These are phyloP conservation scores for Megaceryle torquata DNA, from an alignment of 2,113 vertebrate genomes.

Conservation along the genomic window DNA sequence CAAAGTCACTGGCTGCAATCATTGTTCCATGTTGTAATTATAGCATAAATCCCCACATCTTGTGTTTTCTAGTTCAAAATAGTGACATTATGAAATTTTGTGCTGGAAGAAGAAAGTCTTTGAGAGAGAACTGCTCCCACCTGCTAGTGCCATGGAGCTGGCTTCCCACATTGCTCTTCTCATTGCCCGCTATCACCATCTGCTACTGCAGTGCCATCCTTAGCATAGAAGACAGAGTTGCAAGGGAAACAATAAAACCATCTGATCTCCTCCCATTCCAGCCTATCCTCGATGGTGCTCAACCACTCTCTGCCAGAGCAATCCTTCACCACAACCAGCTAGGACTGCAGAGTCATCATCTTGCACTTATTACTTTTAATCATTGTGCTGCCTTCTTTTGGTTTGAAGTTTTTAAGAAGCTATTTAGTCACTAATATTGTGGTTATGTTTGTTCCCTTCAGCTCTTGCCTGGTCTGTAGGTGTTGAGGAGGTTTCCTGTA, in stretches of 20 bases:
- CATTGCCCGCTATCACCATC: fast-evolving
- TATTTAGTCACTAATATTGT: neutral
- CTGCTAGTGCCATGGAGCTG: neutral
- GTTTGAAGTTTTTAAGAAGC: neutral
- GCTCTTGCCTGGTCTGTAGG: neutral
- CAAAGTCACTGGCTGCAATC: neutral
- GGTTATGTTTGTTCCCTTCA: neutral
- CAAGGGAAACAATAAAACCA: neutral
- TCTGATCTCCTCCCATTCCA: neutral
- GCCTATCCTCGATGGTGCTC: neutral
- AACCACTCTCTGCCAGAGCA: fast-evolving
- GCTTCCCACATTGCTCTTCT: fast-evolving
- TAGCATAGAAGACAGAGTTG: fast-evolving
- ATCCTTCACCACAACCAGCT: neutral
- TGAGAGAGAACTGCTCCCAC: neutral
- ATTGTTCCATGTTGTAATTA: neutral
- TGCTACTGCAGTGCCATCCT: neutral
- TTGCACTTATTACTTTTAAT: neutral
- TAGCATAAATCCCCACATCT: neutral
- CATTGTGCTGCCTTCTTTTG: neutral
- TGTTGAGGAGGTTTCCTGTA: neutral
- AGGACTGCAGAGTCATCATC: neutral
- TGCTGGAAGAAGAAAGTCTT: neutral
- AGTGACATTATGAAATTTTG: neutral
- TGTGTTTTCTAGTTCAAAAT: neutral